Conservation (phyloP, 2,113 vertebrate species). For the Cardinalis cardinalis region DNA sequence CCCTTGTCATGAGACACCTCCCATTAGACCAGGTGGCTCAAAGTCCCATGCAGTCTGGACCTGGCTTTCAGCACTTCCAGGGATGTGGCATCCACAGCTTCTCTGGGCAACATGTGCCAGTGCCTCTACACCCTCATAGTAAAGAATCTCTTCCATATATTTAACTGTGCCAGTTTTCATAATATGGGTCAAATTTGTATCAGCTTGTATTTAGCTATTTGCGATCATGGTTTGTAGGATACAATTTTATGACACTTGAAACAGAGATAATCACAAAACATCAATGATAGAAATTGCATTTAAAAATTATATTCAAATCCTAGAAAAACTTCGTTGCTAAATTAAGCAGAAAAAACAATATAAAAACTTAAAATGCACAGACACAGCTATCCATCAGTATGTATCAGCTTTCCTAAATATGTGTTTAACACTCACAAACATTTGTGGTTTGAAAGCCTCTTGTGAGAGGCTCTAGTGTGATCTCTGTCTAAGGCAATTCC, state of each 20-base stretch:
- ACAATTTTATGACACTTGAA: neutral
- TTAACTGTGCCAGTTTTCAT: neutral
- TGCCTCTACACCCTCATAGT: neutral
- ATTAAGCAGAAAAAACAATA: neutral
- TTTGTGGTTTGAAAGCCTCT: neutral
- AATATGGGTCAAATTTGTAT: neutral
- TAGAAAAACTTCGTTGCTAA: neutral
- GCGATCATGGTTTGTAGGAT: neutral
- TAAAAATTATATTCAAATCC: neutral
- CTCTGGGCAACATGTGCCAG: neutral
- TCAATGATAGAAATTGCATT: neutral
- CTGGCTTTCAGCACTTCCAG: neutral
- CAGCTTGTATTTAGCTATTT: neutral
- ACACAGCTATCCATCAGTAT: neutral
- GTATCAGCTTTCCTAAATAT: neutral
- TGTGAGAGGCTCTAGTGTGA: neutral
- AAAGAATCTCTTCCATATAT: neutral
- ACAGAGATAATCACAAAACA: neutral
- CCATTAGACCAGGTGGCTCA: neutral
- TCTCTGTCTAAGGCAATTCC: neutral
- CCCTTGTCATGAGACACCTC: neutral
- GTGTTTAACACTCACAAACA: neutral
- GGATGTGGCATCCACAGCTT: neutral
- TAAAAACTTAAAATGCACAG: neutral
- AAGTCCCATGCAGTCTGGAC: neutral